A percentile compares a stretch with the other conserved stretches of the same genome.
phyloP scores from a whole-genome alignment of 2,888 invertebrate genomes.

The Eupithecia dodoneata region DNA sequence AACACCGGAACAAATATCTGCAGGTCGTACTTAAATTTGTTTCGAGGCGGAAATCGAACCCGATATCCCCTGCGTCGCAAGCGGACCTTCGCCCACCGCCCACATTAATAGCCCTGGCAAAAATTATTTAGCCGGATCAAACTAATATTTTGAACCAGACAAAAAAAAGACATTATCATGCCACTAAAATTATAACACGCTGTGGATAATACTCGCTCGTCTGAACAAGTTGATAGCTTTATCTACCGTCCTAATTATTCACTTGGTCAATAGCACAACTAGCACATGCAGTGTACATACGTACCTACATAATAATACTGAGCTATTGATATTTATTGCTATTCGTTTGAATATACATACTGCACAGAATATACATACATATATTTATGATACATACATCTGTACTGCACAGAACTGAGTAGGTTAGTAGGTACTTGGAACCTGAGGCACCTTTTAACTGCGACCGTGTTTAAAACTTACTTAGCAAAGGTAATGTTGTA shows the following conservation, averaged over 20 bases:
- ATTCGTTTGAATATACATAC: background rate
- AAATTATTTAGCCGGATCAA: background rate
- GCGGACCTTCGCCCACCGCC: no score
- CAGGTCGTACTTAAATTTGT: no score
- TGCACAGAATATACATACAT: no score
- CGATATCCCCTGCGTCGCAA: no score
- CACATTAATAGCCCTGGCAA: background rate
- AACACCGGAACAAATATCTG: no score
- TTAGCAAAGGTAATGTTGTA: background rate
- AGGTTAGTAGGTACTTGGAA: background rate
- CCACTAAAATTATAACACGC: background rate
- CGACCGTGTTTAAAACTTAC: background rate
- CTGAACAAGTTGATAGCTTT: constrained; percentile 13
- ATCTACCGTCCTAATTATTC: constrained; percentile 32
- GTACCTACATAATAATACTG: background rate
- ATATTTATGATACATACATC: background rate
- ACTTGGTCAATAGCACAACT: constrained; percentile 31
- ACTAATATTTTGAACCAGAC: background rate
- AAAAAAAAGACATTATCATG: background rate
- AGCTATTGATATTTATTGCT: background rate
- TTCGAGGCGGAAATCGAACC: no score
- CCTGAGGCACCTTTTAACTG: background rate
- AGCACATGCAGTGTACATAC: constrained; percentile 14
- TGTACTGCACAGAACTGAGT: background rate
- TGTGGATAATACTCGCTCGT: background rate